A percentile compares a stretch with the other conserved stretches of the same genome.
Evolutionary conservation across 2,888 invertebrate genomes (phyloP).

Genomic region (Lithophane semibrunnea): DNA sequence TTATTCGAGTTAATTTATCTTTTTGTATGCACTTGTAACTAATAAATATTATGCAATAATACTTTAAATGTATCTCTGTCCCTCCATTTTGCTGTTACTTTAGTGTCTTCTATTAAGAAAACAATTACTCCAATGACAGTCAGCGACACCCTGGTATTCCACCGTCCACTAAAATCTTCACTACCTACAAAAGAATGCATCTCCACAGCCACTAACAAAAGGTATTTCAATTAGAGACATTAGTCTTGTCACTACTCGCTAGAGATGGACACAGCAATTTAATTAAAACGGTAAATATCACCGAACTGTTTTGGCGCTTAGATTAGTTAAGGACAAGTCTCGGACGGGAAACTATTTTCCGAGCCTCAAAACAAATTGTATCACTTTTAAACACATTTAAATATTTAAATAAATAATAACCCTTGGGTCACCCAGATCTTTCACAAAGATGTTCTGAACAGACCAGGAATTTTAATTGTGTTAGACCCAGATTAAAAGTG

Average conservation of each 20-base stretch:
- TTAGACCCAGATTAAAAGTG: too few relatives aligned
- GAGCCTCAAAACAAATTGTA: too few relatives aligned
- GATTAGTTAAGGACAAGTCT: neutral
- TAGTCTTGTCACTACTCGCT: conserved; percentile 68
- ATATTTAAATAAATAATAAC: too few relatives aligned
- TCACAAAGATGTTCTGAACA: too few relatives aligned
- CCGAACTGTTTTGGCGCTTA: conserved; percentile 16
- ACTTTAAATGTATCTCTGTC: too few relatives aligned
- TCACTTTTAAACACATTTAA: too few relatives aligned
- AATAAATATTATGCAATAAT: too few relatives aligned
- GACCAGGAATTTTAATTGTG: too few relatives aligned
- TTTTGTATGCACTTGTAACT: too few relatives aligned
- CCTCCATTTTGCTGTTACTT: too few relatives aligned
- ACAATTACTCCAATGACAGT: conserved; percentile 11
- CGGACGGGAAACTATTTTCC: neutral
- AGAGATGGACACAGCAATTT: conserved; percentile 71
- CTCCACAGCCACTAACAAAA: conserved; percentile 54
- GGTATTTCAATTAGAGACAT: conserved; percentile 84
- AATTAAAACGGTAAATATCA: conserved; percentile 72
- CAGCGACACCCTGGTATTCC: conserved; percentile 27
- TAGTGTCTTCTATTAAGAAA: neutral
- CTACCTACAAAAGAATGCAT: conserved; percentile 48
- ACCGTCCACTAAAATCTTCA: conserved; percentile 31
- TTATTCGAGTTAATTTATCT: too few relatives aligned
- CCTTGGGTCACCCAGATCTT: too few relatives aligned